A percentile compares a stretch with the other conserved stretches of the same genome.
These are phyloP conservation scores for Lordiphosa fenestrarum DNA, from an alignment of 2,888 invertebrate species.

Conservation along the genomic window DNA sequence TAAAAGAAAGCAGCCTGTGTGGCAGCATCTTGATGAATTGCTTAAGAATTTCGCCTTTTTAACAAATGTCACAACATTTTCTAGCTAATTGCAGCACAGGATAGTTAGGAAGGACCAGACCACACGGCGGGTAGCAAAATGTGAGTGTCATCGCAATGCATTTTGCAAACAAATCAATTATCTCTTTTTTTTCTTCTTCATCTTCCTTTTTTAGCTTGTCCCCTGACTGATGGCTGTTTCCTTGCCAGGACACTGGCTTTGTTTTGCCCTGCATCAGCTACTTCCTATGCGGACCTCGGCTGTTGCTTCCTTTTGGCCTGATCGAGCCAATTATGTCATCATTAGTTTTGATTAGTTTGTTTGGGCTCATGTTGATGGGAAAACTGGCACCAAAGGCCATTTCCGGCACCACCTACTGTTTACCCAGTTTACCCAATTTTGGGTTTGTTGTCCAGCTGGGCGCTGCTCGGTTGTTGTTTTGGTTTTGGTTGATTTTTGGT, in stretches of 20 bases:
- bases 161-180: slow-evolving; percentile 76
- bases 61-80: slow-evolving; percentile 68
- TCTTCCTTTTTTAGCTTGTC: slow-evolving; percentile 31
- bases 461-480: slow-evolving; percentile 49
- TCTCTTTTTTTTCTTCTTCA: slow-evolving; percentile 21
- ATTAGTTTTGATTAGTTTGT: slow-evolving; percentile 66
- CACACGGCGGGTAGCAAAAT: slow-evolving; percentile 58
- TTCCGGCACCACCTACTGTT: slow-evolving; percentile 78
- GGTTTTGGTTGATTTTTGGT: slow-evolving; percentile 55
- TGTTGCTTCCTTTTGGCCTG: slow-evolving; percentile 33
- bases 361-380: slow-evolving; percentile 62
- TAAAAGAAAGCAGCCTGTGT: slow-evolving; percentile 47
- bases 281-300: slow-evolving; percentile 45
- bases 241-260: slow-evolving; percentile 52
- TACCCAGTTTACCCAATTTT: slow-evolving; percentile 14
- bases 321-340: slow-evolving; percentile 77
- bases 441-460: slow-evolving; percentile 53
- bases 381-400: slow-evolving; percentile 52
- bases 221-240: slow-evolving; percentile 65
- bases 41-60: slow-evolving; percentile 48
- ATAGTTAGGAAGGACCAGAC: slow-evolving; percentile 24
- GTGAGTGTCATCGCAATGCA: slow-evolving; percentile 60
- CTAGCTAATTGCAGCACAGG: slow-evolving; percentile 46
- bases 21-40: slow-evolving; percentile 60
- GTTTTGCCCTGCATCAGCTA: slow-evolving; percentile 45